These are phyloP conservation scores for Maniola hyperantus DNA, from an alignment of 2,888 invertebrate genomes.

Conservation along the genomic window DNA sequence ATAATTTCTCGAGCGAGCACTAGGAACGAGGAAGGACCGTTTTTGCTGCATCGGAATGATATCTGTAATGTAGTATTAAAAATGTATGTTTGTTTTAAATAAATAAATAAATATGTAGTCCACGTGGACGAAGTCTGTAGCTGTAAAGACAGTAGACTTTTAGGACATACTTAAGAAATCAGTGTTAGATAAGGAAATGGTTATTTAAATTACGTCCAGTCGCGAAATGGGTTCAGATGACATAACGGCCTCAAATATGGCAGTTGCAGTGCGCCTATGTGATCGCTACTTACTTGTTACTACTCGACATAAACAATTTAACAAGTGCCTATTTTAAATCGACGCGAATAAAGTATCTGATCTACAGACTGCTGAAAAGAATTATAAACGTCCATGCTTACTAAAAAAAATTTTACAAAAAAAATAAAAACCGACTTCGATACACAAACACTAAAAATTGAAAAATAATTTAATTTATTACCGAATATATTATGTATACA, in stretches of 20 bases:
- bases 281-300: slow-evolving; percentile 30
- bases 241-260: slow-evolving; percentile 32
- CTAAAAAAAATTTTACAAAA: neutral
- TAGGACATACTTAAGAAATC: slow-evolving; percentile 10
- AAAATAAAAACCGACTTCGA: no score
- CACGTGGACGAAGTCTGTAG: no score
- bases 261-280: slow-evolving; percentile 28
- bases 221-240: slow-evolving; percentile 26
- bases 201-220: slow-evolving; percentile 15
- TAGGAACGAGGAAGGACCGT: no score
- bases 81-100: no score
- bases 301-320: slow-evolving; percentile 27
- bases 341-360: slow-evolving; percentile 29
- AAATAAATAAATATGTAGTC: no score
- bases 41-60: no score
- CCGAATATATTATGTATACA: no score
- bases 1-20: no score
- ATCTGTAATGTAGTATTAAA: no score
- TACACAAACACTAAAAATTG: no score
- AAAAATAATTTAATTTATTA: no score
- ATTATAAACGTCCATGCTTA: neutral
- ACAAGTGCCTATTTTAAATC: slow-evolving; percentile 27
- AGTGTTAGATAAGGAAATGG: slow-evolving; percentile 13
- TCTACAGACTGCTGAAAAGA: slow-evolving; percentile 25
- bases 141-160: neutral